phyloP scores from a whole-genome alignment of 2,113 vertebrate species.

The Beaufortia kweichowensis region DNA sequence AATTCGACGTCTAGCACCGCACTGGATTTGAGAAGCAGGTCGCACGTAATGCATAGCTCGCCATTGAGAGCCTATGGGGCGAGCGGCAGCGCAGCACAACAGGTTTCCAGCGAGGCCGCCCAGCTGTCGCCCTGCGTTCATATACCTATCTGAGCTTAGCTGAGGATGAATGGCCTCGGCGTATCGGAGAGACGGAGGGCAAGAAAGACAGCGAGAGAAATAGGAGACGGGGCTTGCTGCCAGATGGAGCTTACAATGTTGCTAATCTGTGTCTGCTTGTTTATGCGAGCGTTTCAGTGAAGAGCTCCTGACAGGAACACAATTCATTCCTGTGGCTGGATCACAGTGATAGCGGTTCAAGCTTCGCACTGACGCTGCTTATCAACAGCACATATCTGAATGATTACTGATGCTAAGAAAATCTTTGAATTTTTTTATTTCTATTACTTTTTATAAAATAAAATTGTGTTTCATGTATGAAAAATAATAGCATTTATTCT shows the following conservation, averaged over 20 bases:
- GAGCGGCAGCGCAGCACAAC: slow-evolving; percentile 29
- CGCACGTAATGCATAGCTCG: slow-evolving; percentile 13
- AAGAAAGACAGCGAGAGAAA: neutral
- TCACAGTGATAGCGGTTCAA: slow-evolving; percentile 47
- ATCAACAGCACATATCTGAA: slow-evolving; percentile 43
- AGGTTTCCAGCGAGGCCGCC: slow-evolving; percentile 18
- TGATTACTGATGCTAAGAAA: slow-evolving; percentile 26
- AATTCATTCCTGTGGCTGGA: slow-evolving; percentile 49
- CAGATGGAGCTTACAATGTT: slow-evolving; percentile 55
- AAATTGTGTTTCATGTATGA: too few species aligned
- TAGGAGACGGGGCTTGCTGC: slow-evolving; percentile 11
- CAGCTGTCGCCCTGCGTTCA: neutral
- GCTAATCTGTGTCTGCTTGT: slow-evolving; percentile 64
- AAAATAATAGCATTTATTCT: too few species aligned
- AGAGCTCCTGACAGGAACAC: slow-evolving; percentile 52
- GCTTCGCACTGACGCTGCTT: slow-evolving; percentile 21
- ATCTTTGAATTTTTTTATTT: neutral
- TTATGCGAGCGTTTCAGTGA: slow-evolving; percentile 60
- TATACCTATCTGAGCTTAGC: slow-evolving; percentile 47
- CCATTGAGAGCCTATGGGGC: slow-evolving; percentile 9
- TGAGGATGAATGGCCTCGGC: slow-evolving; percentile 36
- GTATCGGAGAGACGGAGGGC: slow-evolving; percentile 18
- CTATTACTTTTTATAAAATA: too few species aligned
- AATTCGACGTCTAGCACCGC: slow-evolving; percentile 19
- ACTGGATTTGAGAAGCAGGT: slow-evolving; percentile 45